Base-by-base conservation (phyloP, 2,113 vertebrate genomes). In the Chamaea fasciata region DNA sequence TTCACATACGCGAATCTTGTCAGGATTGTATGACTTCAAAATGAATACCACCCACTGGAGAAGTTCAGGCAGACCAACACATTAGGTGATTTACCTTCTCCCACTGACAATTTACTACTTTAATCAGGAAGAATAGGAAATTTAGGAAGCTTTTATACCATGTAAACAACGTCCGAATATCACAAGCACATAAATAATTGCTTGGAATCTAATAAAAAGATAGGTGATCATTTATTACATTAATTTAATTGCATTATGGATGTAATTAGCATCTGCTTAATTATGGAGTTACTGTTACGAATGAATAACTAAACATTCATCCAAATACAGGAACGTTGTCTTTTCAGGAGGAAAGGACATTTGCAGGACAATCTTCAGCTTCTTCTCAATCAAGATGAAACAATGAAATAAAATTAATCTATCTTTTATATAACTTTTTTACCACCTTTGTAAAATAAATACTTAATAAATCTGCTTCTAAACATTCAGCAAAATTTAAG, bases 1-100 rank as follows among this genome's bases (percentile, higher is more conserved):
- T 96, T 95, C 73, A 91, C 23, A 47, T 56, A 42, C 42, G 59
- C 53, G 28, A 59, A 95, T 95, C 87, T 93, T 95, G 85, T 83
- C 79, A 46, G 67, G 50, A 94, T 60, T 89, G 8, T 82, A 37
- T 65, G 63, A 85, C 76, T 90, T 89, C 18, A 46, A 46, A 46
- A 19, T 46, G 44, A 39, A 39, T 39, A 39, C 57, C 35, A 76
- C 60, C 76, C 75, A 46, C 70, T 88, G 47, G 37, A 84, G 73
- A 91, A 92, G 79, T 71, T 93, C 87, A 57, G 2, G 2, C 27
- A 81, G 33, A 63, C 31, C 46, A 77, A 89, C 68, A 68, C 39
- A 31, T 89, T 27, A 47, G 52, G 63, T 74, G 41, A 44, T 69
- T 92, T 79, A 23, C 22, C 9, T 79, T 86, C 64, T 91, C 55